Percentiles rank a stretch among this genome's conserved stretches.
These are phyloP conservation scores for Sinocyclocheilus grahami DNA, from an alignment of 2,113 vertebrate genomes.

Conservation along the genomic window DNA sequence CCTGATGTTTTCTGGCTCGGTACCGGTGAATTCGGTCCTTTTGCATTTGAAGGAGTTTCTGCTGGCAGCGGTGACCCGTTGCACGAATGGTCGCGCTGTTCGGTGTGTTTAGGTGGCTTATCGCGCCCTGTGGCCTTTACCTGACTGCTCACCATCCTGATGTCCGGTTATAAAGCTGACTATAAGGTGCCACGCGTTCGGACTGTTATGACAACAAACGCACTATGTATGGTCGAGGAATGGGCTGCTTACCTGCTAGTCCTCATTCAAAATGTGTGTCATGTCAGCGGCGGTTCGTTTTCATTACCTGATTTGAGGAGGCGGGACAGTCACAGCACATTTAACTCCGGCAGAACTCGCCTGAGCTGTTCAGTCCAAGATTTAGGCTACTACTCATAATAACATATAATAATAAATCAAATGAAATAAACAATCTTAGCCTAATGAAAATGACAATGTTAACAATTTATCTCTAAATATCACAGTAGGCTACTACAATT, in stretches of 20 bases:
- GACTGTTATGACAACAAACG: neutral
- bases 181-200: neutral
- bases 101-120: neutral
- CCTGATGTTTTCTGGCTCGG: slow-evolving; percentile 50
- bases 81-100: neutral
- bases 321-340: neutral
- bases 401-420: neutral
- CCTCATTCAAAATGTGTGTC: neutral
- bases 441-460: no score
- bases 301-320: neutral
- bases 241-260: neutral
- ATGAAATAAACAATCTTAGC: no score
- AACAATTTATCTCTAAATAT: no score
- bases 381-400: neutral
- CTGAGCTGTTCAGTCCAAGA: neutral
- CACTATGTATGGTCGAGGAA: neutral
- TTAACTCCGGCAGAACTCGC: neutral
- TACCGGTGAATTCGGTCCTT: slow-evolving; percentile 60
- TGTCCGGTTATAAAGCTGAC: neutral
- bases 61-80: slow-evolving; percentile 62
- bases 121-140: neutral
- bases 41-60: slow-evolving; percentile 54
- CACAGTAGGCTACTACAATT: neutral
- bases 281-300: neutral
- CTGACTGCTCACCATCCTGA: slow-evolving; percentile 28